Evolutionary conservation across 2,888 invertebrate species (phyloP).

Genomic region (Choristoneura rosaceana): DNA sequence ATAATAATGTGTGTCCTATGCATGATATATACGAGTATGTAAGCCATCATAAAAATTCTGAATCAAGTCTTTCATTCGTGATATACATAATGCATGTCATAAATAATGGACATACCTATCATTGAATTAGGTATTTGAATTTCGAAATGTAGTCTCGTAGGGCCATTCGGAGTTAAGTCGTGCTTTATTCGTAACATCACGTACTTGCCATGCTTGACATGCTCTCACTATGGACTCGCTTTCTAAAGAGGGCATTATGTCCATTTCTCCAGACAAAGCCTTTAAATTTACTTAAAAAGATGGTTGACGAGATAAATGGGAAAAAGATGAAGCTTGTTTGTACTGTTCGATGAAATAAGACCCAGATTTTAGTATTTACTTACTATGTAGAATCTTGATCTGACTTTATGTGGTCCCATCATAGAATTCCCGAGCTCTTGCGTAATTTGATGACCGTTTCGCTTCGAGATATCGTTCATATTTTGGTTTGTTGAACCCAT

Average conservation of each 20-base stretch:
- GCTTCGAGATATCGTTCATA: no score
- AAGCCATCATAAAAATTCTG: conserved; percentile 15
- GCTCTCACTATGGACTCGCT: conserved; percentile 18
- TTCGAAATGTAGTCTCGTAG: conserved; percentile 30
- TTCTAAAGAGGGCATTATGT: conserved; percentile 31
- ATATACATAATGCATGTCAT: conserved; percentile 38
- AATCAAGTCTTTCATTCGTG: conserved; percentile 8
- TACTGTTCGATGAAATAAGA: no score
- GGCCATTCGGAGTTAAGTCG: conserved; percentile 6
- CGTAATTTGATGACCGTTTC: no score
- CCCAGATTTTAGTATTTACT: no score
- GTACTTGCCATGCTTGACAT: conserved; percentile 23
- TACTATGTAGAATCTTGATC: no score
- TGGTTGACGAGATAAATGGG: not conserved
- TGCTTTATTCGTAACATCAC: conserved; percentile 37
- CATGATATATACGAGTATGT: conserved; percentile 9
- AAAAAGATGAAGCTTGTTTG: no score
- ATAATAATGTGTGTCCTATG: not conserved
- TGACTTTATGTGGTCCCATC: no score
- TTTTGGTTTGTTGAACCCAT: no score
- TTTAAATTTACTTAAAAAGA: not conserved
- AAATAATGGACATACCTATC: conserved; percentile 34
- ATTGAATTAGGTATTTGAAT: conserved; percentile 24
- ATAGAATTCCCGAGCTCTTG: no score
- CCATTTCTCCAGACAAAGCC: not conserved